A percentile compares a stretch with the other conserved stretches of the same genome.
phyloP scores from a whole-genome alignment of 2,888 invertebrate species.

The Vanessa cardui region DNA sequence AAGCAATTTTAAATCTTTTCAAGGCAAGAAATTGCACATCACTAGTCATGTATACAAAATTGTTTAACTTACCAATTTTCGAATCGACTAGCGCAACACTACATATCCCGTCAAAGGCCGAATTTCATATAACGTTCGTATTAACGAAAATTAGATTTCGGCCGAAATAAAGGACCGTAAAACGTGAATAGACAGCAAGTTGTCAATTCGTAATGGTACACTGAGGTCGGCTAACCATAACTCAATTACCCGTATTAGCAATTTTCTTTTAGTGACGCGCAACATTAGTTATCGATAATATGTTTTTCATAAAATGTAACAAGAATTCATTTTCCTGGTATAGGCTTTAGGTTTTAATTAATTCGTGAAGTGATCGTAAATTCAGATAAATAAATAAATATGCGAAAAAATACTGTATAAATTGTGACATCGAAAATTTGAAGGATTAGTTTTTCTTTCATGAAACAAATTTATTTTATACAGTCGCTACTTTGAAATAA shows the following conservation, averaged over 20 bases:
- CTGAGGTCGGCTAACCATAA: constrained; percentile 73
- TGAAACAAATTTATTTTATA: too few species aligned
- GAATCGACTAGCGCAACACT: constrained; percentile 46
- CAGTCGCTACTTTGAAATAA: too few species aligned
- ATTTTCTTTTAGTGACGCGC: constrained; percentile 67
- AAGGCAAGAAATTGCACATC: neutral
- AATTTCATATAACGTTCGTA: constrained; percentile 14
- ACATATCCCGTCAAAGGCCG: constrained; percentile 48
- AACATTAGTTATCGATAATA: constrained; percentile 35
- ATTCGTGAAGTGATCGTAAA: too few species aligned
- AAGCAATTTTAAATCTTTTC: neutral
- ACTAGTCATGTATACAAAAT: constrained; percentile 19
- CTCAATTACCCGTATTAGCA: constrained; percentile 81
- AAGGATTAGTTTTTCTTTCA: too few species aligned
- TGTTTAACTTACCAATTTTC: constrained; percentile 43
- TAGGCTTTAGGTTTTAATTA: too few species aligned
- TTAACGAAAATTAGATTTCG: constrained; percentile 34
- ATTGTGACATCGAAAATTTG: too few species aligned
- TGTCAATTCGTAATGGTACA: constrained; percentile 65
- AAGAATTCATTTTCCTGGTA: neutral
- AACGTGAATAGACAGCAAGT: constrained; percentile 47
- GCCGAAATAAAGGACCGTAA: constrained; percentile 28
- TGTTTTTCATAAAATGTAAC: neutral
- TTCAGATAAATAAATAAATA: too few species aligned
- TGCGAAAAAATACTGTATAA: too few species aligned